A percentile compares a stretch with the other conserved stretches of the same genome.
Conservation (phyloP, 2,797 vertebrate species). For the Merluccius polli region DNA sequence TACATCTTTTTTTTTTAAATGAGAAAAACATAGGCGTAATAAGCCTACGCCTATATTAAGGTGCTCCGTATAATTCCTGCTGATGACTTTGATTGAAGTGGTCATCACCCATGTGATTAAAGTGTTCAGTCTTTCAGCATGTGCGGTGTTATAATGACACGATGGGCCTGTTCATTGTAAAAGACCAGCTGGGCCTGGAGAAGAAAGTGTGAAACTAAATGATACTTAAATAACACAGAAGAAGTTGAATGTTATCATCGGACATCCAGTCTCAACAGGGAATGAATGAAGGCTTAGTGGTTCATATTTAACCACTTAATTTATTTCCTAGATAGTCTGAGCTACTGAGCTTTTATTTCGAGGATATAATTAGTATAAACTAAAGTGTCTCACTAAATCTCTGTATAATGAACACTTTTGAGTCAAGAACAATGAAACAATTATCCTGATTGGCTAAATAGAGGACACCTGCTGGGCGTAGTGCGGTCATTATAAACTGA, state of each 20-base stretch:
- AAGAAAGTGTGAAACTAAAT: not conserved
- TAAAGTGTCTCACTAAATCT: not conserved
- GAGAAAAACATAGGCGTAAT: not conserved
- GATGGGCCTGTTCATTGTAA: not conserved
- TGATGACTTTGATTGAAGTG: not conserved
- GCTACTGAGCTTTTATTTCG: no score
- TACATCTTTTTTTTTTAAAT: not conserved
- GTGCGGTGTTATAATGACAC: not conserved
- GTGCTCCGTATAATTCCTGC: not conserved
- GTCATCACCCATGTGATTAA: not conserved
- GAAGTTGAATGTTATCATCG: not conserved
- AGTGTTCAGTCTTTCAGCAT: not conserved
- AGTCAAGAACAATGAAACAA: not conserved
- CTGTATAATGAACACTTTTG: not conserved
- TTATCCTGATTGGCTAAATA: slow-evolving; percentile 39
- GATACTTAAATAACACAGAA: not conserved
- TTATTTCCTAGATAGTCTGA: no score
- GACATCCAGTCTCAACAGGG: not conserved
- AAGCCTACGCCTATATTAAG: not conserved
- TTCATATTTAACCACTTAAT: no score
- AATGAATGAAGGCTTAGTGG: not conserved
- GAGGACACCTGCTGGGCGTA: slow-evolving; percentile 47
- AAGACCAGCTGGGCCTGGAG: not conserved
- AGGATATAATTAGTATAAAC: not conserved
- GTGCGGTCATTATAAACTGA: not conserved